Conservation (phyloP, 1,140 invertebrate species). For the Drosophila melanogaster region Release_6_plus_ISO1_MT NT_033777.3:8479001-8479500, state of each 20-base stretch:
- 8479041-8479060: slow-evolving; percentile 65
- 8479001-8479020: not conserved
- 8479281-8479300: slow-evolving; percentile 68
- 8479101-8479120: slow-evolving; percentile 20
- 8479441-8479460: slow-evolving; percentile 28
- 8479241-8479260: slow-evolving; percentile 25
- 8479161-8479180: slow-evolving; percentile 36
- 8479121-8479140: slow-evolving; percentile 1
- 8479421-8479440: slow-evolving; percentile 82
- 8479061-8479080: slow-evolving; percentile 74
- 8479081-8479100: slow-evolving; percentile 51
- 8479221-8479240: slow-evolving; percentile 13
- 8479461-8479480: not conserved
- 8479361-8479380: slow-evolving; percentile 68
- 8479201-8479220: slow-evolving; percentile 59
- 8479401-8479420: slow-evolving; percentile 82
- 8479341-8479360: slow-evolving; percentile 53
- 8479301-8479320: slow-evolving; percentile 30
- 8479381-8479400: slow-evolving; percentile 83
- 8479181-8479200: slow-evolving; percentile 79
- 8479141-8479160: not conserved
- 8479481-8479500: slow-evolving; percentile 18
- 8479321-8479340: slow-evolving; percentile 16
- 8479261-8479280: slow-evolving; percentile 57
- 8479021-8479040: not conserved